Evolutionary conservation across 2,797 vertebrate species (phyloP).

Genomic region (Coregonus suidteri): DNA sequence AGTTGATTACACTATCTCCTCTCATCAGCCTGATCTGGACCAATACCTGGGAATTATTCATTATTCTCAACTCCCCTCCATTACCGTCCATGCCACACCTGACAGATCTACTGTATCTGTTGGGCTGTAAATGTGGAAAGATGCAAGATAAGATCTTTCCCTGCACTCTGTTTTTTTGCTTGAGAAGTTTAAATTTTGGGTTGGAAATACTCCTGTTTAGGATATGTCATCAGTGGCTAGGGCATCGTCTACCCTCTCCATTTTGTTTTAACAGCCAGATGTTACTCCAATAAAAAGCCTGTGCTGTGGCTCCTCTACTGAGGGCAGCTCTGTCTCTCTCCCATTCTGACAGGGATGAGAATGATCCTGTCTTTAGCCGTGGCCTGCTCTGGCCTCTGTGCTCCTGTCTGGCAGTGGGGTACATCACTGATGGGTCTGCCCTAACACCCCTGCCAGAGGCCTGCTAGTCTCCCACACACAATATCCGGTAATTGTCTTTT

Average conservation of each 20-base stretch:
- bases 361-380: constrained; percentile 29
- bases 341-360: constrained; percentile 35
- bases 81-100: constrained; percentile 16
- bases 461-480: constrained; percentile 43
- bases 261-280: not conserved
- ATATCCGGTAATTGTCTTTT: constrained; percentile 53
- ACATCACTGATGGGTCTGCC: constrained; percentile 44
- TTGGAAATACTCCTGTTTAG: not conserved
- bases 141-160: not conserved
- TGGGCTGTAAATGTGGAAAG: not conserved
- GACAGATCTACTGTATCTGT: constrained; percentile 10
- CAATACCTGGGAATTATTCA: constrained; percentile 46
- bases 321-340: constrained; percentile 3
- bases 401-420: constrained; percentile 30
- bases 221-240: not conserved
- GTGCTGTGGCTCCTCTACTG: constrained; percentile 13
- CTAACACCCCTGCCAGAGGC: constrained; percentile 44
- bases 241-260: not conserved
- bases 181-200: not conserved
- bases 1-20: constrained; percentile 47
- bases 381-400: constrained; percentile 26
- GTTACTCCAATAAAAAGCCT: constrained; percentile 9
- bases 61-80: constrained; percentile 8
- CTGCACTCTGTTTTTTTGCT: not conserved
- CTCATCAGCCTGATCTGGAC: constrained; percentile 29